Conservation (phyloP, 2,797 vertebrate species). For the Catharus ustulatus region DNA sequence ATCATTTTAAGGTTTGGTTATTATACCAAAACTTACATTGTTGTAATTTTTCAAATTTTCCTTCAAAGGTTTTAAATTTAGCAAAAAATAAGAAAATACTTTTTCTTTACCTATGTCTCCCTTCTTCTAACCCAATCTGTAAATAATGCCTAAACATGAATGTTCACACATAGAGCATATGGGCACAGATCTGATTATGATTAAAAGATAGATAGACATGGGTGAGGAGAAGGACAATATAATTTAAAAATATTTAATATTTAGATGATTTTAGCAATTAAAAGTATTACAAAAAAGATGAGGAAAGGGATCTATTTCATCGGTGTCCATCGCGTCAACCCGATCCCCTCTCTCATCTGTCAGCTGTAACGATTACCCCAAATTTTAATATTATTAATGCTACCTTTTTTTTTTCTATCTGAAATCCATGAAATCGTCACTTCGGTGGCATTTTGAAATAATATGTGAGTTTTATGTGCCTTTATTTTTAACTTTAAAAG, state of each 20-base stretch:
- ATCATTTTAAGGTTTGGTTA: not conserved
- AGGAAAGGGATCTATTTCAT: not conserved
- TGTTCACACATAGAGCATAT: not conserved
- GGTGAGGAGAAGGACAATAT: not conserved
- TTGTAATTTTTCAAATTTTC: not conserved
- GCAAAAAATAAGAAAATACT: rapidly evolving
- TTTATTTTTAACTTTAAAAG: conserved; percentile 60
- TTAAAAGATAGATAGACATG: not conserved
- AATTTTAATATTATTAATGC: not conserved
- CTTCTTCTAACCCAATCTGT: not conserved
- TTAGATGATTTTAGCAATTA: not conserved
- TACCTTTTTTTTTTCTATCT: not conserved
- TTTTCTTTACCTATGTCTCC: not conserved
- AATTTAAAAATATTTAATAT: not conserved
- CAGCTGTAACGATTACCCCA: not conserved
- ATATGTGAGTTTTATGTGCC: not conserved
- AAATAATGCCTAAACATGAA: not conserved
- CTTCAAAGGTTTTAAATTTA: not conserved
- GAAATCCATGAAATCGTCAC: not conserved
- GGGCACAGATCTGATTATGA: not conserved
- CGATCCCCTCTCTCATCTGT: not conserved
- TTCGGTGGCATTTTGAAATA: not conserved
- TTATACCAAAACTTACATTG: not conserved
- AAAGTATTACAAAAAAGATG: not conserved
- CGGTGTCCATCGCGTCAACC: not conserved